Evolutionary conservation across 1,140 invertebrate species (phyloP), one percentile per base, ranked within the genome.

Genomic region (Catajapyx aquilonaris): DNA sequence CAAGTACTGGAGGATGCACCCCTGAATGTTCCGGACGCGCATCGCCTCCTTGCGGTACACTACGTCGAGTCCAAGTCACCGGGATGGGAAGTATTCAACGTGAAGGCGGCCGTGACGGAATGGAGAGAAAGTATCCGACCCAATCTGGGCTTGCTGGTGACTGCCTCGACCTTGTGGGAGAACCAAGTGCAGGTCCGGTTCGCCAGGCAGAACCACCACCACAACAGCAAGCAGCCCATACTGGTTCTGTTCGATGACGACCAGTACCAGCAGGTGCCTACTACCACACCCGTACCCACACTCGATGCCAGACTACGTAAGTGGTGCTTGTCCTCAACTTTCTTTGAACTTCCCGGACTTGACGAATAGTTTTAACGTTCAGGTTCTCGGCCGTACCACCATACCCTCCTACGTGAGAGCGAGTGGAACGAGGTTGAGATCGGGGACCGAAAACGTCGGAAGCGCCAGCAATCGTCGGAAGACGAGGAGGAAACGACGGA

Each of bases 61-160:
- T 55, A 62, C 23, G 56, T 69, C 10, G 61, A 60, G 31, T 56
- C 61, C 10, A 55, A 66, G 37, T 56, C 53, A 10, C 60, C 58
- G 18, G 68, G 68, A 11, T 73, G 68, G 69, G 55, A 68, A 48
- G 64, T 69, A 9, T 66, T 66, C 46, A 59, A 59, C 31, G 62
- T 68, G 1, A 60, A 54, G 38, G 46, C 51, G 36, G 57, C 64
- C 4, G 57, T 66, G 4, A 28, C 50, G 3, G 44, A 54, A 16
- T 66, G 64, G 64, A 45, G 61, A 9, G 54, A 55, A 44, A 49
- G 55, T 10, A 43, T 49, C 52, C 56, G 33, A 17, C 17, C 28
- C 22, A 55, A 55, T 36, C 34, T 49, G 4, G 53, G 53, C 39
- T 46, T 46, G 35, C 39, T 49, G n/a, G 37, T 50, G 4, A 42